A percentile compares a stretch with the other conserved stretches of the same genome.
Evolutionary conservation across 2,797 vertebrate species (phyloP).

Genomic region (Chelon auratus): DNA sequence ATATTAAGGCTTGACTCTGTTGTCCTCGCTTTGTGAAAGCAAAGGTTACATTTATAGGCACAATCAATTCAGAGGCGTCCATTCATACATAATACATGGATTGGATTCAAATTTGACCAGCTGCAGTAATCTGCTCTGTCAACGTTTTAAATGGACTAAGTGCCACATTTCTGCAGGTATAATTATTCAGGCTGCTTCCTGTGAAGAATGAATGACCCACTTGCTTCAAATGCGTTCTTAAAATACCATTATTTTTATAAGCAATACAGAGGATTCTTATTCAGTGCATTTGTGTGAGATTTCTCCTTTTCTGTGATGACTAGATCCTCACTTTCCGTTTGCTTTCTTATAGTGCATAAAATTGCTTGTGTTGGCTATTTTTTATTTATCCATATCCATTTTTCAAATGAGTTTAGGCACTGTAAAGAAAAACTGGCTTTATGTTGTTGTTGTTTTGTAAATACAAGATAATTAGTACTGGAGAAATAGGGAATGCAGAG

Average conservation of each 20-base stretch:
- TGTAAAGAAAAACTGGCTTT: neutral
- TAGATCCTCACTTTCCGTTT: neutral
- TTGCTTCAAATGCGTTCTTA: slow-evolving; percentile 22
- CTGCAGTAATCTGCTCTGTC: slow-evolving; percentile 8
- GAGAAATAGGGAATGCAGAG: too few relatives aligned
- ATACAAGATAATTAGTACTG: neutral
- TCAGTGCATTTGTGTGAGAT: neutral
- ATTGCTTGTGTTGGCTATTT: neutral
- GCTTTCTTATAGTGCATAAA: slow-evolving; percentile 2
- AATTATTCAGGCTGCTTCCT: slow-evolving; percentile 16
- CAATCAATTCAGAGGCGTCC: slow-evolving; percentile 1
- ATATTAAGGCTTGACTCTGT: neutral
- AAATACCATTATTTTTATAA: slow-evolving; percentile 9
- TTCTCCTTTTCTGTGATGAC: slow-evolving; percentile 6
- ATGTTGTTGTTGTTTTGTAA: neutral
- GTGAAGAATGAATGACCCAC: slow-evolving; percentile 6
- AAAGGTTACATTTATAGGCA: slow-evolving; percentile 11
- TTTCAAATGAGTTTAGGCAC: neutral
- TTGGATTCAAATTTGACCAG: slow-evolving; percentile 1
- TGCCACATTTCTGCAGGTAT: neutral
- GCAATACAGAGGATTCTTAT: slow-evolving; percentile 2
- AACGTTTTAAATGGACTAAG: slow-evolving; percentile 9
- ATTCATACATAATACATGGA: slow-evolving; percentile 23
- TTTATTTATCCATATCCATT: neutral
- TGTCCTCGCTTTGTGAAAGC: slow-evolving; percentile 5